Evolutionary conservation across 1,140 invertebrate species (phyloP).

Genomic region (Drosophila takahashii): DNA sequence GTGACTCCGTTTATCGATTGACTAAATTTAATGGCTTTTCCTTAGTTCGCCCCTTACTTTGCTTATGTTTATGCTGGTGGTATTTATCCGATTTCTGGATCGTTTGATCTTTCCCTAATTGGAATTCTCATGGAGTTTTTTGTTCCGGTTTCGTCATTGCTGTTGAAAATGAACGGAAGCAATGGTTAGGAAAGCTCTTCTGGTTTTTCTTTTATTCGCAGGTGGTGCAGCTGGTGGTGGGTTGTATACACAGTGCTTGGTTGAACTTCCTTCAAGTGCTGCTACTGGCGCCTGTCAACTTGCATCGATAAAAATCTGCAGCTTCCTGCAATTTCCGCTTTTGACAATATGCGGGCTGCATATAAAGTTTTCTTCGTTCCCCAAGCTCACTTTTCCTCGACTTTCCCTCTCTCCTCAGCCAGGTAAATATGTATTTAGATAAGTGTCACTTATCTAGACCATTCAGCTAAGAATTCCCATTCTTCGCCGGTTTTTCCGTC

Average conservation of each 20-base stretch:
- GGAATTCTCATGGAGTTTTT: conserved; percentile 29
- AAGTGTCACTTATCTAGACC: conserved; percentile 69
- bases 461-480: conserved; percentile 25
- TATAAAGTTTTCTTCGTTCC: conserved; percentile 25
- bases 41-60: conserved; percentile 3
- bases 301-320: conserved; percentile 66
- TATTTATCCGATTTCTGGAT: conserved; percentile 32
- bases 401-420: neutral
- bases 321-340: conserved; percentile 51
- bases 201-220: conserved; percentile 24
- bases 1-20: conserved; percentile 56
- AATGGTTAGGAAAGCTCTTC: conserved; percentile 27
- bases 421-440: conserved; percentile 80
- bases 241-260: conserved; percentile 15
- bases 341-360: conserved; percentile 64
- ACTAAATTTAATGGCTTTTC: conserved; percentile 48
- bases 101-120: conserved; percentile 51
- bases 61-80: conserved; percentile 26
- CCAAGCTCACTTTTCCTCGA: neutral
- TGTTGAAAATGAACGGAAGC: conserved; percentile 52
- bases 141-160: conserved; percentile 62
- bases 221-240: conserved; percentile 22
- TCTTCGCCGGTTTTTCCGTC: conserved; percentile 18
- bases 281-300: conserved; percentile 68
- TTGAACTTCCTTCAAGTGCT: conserved; percentile 53